Conservation (phyloP, 2,888 invertebrate species). For the Cryptosula pallasiana region DNA sequence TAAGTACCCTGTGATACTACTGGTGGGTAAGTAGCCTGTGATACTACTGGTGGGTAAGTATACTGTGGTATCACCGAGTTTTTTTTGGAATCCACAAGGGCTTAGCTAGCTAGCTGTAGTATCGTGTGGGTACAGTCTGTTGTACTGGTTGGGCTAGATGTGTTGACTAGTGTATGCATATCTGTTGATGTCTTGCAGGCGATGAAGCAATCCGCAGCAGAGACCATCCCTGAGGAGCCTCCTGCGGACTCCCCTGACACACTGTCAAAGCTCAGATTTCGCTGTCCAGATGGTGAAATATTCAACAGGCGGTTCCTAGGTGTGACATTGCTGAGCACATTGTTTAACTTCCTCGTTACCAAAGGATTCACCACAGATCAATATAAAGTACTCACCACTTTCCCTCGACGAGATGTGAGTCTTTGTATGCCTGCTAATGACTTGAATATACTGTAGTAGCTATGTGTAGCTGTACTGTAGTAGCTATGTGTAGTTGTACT, state of each 20-base stretch:
- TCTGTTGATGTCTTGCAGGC: conserved; percentile 38
- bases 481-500: too few species aligned
- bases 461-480: too few species aligned
- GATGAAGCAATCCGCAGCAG: conserved; percentile 48
- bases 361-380: conserved; percentile 81
- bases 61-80: too few species aligned
- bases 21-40: too few species aligned
- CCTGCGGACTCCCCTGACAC: conserved; percentile 39
- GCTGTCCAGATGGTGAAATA: conserved; percentile 71
- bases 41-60: too few species aligned
- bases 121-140: too few species aligned
- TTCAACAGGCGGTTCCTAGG: conserved; percentile 72
- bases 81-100: too few species aligned
- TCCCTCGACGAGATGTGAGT: conserved; percentile 92
- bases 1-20: too few species aligned
- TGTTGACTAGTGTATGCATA: too few species aligned
- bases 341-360: conserved; percentile 81
- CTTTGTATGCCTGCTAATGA: too few species aligned
- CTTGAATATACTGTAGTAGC: too few species aligned
- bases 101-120: too few species aligned
- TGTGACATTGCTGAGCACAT: conserved; percentile 60
- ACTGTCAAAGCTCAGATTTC: conserved; percentile 62
- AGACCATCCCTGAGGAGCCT: conserved; percentile 53
- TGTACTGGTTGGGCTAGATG: conserved; percentile 25
- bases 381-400: conserved; percentile 86